phyloP scores from a whole-genome alignment of 2,797 vertebrate genomes.

The Meriones psammophilus region DNA sequence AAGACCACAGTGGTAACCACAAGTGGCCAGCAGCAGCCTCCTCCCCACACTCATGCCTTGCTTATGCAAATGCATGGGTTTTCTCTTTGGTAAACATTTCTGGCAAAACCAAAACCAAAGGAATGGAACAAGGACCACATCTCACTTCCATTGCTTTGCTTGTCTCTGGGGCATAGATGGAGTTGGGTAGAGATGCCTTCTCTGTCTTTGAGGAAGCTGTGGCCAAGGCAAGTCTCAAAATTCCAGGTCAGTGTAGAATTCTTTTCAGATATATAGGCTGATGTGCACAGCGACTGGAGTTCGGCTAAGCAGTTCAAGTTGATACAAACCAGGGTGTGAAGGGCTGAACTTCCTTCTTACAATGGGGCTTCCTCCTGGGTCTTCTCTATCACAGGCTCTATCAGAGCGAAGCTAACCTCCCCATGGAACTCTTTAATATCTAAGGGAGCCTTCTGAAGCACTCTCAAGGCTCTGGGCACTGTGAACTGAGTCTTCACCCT shows the following conservation, averaged over 20 bases:
- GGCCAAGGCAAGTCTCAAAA: neutral
- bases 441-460: neutral
- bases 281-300: too few species aligned
- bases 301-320: neutral
- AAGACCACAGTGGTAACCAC: neutral
- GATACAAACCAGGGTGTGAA: neutral
- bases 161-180: neutral
- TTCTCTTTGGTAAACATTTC: constrained; percentile 11
- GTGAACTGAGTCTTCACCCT: too few species aligned
- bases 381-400: neutral
- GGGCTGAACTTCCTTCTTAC: neutral
- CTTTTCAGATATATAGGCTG: neutral
- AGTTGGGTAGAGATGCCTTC: accelerated
- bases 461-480: neutral
- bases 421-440: too few species aligned
- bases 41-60: neutral
- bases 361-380: neutral
- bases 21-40: neutral
- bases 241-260: neutral
- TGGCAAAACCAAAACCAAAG: constrained; percentile 28
- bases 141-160: neutral
- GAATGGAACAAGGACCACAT: neutral
- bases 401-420: accelerated
- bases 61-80: neutral
- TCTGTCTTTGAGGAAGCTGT: neutral